Base-by-base conservation (phyloP, 2,113 vertebrate species). In the Nothoprocta perdicaria region DNA sequence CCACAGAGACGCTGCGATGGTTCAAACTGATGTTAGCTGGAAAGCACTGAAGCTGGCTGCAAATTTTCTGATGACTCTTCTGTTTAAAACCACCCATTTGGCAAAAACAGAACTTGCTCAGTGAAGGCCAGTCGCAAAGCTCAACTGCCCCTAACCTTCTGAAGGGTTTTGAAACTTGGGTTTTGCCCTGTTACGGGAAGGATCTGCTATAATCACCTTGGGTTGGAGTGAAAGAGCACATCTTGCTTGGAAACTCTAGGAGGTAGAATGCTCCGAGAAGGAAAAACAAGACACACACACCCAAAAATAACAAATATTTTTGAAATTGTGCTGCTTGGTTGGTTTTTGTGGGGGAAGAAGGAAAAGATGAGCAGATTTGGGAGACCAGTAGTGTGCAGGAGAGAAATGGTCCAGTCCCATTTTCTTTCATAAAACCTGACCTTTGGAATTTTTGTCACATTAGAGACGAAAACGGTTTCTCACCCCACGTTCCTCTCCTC, bases 111-210 rank as follows among this genome's bases (percentile, higher is more conserved):
- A 94, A 77, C 55, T 38, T 65, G 72, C 57, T 83, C 76, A 29
- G 4, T 74, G 60, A 80, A 83, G 52, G 76, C 41, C 0, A 0
- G 79, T 89, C 89, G 91, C 76, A 63, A 88, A 80, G 94, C 23
- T 73, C 41, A 83, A 83, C 52, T 4, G 1, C 46, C 62, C 74
- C 55, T 81, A 94, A 63, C 72, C 50, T 92, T 67, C 77, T 57
- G 85, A 91, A 91, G 80, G 45, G 33, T 84, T 94, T 84, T 77
- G 85, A 94, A 94, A 88, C n/a, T 9, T 52, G 2, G 35, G 24
- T 27, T 31, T 50, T 33, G 69, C 74, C 85, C 76, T 77, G 41
- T 15, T 71, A 61, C 82, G 80, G 76, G 41, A 46, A 78, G 88
- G 73, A 31, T 75, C 88, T 74, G 67, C 50, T 74, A 76, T 68